phyloP scores from a whole-genome alignment of 2,888 invertebrate genomes.

The Villa cingulata region DNA sequence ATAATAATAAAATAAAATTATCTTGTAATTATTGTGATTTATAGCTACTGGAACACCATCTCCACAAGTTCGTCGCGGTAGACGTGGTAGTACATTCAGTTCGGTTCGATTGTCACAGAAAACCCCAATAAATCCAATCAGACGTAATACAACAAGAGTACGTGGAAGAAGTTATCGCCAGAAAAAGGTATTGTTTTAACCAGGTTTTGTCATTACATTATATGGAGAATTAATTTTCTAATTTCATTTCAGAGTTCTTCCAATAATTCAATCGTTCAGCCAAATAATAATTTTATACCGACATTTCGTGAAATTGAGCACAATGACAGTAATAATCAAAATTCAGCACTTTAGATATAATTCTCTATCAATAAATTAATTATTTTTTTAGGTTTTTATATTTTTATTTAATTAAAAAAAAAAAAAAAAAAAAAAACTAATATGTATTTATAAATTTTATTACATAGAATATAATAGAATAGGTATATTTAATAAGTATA shows the following conservation, averaged over 20 bases:
- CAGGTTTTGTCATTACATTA: not conserved
- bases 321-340: slow-evolving; percentile 21
- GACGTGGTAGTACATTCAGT: slow-evolving; percentile 40
- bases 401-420: too few relatives aligned
- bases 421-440: too few relatives aligned
- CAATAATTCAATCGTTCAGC: slow-evolving; percentile 31
- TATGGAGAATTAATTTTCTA: not conserved
- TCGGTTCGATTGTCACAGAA: slow-evolving; percentile 44
- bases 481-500: too few relatives aligned
- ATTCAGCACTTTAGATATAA: slow-evolving; percentile 18
- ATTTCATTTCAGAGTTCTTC: slow-evolving; percentile 27
- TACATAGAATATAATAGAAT: too few relatives aligned
- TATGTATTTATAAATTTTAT: too few relatives aligned
- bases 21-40: too few relatives aligned
- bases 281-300: slow-evolving; percentile 27
- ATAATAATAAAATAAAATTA: not conserved
- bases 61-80: slow-evolving; percentile 32
- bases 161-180: slow-evolving; percentile 33
- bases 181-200: slow-evolving; percentile 27
- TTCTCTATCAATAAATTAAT: too few relatives aligned
- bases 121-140: slow-evolving; percentile 38
- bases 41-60: slow-evolving; percentile 35
- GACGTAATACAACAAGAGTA: slow-evolving; percentile 44
- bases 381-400: too few relatives aligned
- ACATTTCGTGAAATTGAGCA: slow-evolving; percentile 33